Conservation (phyloP, 2,888 invertebrate genomes). For the Dynastes tityus region DNA sequence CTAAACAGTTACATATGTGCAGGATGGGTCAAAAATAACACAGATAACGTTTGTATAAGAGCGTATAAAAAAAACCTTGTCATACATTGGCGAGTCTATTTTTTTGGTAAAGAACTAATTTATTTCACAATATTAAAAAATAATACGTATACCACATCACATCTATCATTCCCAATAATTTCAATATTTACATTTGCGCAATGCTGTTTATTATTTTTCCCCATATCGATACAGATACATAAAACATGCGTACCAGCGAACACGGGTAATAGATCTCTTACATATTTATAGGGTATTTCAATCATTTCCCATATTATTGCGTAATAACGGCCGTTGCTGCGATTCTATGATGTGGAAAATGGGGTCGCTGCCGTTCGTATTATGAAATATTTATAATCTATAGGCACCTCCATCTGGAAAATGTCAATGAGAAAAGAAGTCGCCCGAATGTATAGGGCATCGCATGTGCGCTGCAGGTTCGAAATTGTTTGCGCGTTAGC, state of each 20-base stretch:
- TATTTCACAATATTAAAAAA: no score
- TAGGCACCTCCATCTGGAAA: constrained; percentile 32
- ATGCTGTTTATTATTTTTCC: background rate
- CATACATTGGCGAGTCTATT: no score
- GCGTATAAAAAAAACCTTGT: no score
- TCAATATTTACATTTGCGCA: constrained; percentile 1
- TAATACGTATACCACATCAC: no score
- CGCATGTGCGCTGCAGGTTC: background rate
- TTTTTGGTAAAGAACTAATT: no score
- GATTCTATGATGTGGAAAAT: background rate
- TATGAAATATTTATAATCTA: constrained; percentile 27
- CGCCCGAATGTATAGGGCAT: background rate
- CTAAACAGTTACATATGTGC: no score
- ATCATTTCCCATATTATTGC: background rate
- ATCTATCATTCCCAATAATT: background rate
- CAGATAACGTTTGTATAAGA: no score
- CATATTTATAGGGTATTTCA: constrained; percentile 8
- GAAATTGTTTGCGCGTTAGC: background rate
- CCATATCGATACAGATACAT: background rate
- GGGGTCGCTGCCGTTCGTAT: constrained; percentile 13
- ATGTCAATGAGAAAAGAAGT: constrained; percentile 22
- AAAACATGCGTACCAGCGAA: background rate
- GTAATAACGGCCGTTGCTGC: background rate
- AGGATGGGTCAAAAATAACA: no score
- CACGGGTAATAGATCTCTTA: background rate